These are phyloP conservation scores for Callopanchax toddi DNA, from an alignment of 2,113 vertebrate genomes.

Conservation along the genomic window DNA sequence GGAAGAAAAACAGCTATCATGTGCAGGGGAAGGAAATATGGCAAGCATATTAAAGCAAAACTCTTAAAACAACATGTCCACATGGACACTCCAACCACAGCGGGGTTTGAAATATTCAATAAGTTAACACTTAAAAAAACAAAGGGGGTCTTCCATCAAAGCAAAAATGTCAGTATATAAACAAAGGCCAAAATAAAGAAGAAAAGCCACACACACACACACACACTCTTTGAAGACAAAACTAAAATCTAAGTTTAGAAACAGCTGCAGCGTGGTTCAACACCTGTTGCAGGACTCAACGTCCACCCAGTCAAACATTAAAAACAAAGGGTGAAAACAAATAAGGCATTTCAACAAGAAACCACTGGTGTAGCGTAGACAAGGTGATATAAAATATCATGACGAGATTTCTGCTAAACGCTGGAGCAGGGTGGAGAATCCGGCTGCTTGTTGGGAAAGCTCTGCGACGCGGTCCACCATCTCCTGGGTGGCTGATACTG, in stretches of 20 bases:
- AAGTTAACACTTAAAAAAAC: conserved; percentile 76
- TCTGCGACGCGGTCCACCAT: conserved; percentile 86
- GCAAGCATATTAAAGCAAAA: conserved; percentile 60
- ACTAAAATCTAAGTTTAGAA: conserved; percentile 35
- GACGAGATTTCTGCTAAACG: conserved; percentile 81
- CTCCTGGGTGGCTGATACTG: conserved; percentile 83
- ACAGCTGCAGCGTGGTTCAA: conserved; percentile 37
- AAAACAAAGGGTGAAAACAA: conserved; percentile 59
- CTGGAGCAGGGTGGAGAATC: conserved; percentile 86
- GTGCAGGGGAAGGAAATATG: conserved; percentile 29
- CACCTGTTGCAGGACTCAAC: conserved; percentile 24
- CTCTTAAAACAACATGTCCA: conserved; percentile 36
- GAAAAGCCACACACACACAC: not conserved
- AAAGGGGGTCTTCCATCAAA: conserved; percentile 68
- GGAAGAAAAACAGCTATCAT: conserved; percentile 50
- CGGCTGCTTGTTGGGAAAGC: conserved; percentile 85
- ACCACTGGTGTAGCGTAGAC: conserved; percentile 50
- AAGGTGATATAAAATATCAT: conserved; percentile 52
- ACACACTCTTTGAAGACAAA: conserved; percentile 43
- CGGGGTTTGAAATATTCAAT: conserved; percentile 68
- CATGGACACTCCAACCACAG: conserved; percentile 30
- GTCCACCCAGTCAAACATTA: conserved; percentile 37
- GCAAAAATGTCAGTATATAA: conserved; percentile 54
- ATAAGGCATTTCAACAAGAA: conserved; percentile 75
- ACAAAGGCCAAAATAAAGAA: conserved; percentile 59